Evolutionary conservation across 2,797 vertebrate species (phyloP).

Genomic region (Bradypus variegatus): DNA sequence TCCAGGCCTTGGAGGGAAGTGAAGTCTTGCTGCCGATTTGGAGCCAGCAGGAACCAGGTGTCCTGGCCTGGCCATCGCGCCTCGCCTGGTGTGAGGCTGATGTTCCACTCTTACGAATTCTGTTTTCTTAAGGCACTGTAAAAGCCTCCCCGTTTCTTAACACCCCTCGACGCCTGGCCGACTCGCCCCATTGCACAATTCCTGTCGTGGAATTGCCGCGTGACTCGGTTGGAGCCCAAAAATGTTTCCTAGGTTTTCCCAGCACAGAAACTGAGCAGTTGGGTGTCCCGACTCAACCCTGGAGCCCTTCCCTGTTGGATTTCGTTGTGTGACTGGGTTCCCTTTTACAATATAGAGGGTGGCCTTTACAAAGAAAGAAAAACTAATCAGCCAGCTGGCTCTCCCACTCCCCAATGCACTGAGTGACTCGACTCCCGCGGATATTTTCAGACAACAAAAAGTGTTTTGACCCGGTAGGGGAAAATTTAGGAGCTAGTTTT

Average conservation of each 20-base stretch:
- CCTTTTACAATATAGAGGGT: background rate
- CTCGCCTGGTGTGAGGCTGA: background rate
- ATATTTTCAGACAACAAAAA: background rate
- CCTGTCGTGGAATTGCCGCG: conserved; percentile 20
- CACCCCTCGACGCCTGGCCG: background rate
- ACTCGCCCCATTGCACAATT: conserved; percentile 38
- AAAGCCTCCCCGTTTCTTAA: background rate
- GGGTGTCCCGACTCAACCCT: background rate
- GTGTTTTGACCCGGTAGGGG: background rate
- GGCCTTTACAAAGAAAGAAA: background rate
- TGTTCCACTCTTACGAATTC: too few species aligned
- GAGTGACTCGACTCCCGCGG: background rate
- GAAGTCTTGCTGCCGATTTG: background rate
- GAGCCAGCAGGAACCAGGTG: background rate
- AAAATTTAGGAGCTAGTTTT: background rate
- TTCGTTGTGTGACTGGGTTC: background rate
- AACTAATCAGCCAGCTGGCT: background rate
- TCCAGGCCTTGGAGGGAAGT: too few species aligned
- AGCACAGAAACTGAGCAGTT: background rate
- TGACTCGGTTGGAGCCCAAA: conserved; percentile 16
- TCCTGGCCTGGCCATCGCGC: background rate
- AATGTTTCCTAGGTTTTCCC: conserved; percentile 17
- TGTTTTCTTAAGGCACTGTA: background rate
- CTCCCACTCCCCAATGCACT: background rate
- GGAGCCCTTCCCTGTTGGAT: background rate